Evolutionary conservation across 64 coral and sea anemone species (phyloP).

Genomic region (Pocillopora verrucosa): DNA sequence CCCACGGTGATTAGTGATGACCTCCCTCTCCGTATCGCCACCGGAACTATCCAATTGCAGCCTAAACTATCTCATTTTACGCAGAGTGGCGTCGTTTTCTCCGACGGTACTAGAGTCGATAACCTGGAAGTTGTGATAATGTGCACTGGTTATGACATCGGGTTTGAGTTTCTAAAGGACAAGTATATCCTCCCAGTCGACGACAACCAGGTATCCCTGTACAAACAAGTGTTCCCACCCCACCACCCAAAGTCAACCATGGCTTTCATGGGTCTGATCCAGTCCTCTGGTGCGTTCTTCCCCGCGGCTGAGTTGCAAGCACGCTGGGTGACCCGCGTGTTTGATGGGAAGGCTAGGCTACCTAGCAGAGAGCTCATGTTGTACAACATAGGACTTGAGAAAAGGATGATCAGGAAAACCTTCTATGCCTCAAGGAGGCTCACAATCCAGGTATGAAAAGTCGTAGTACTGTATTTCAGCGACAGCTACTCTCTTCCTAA

Average conservation of each 20-base stretch:
- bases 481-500: background rate
- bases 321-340: constrained; percentile 58
- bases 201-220: constrained; percentile 54
- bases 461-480: background rate
- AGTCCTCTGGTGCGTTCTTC: constrained; percentile 44
- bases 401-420: constrained; percentile 2
- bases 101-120: constrained; percentile 41
- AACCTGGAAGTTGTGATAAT: constrained; percentile 65
- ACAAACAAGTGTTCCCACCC: constrained; percentile 84
- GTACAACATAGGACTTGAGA: constrained; percentile 46
- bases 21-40: constrained; percentile 60
- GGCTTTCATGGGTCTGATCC: constrained; percentile 66
- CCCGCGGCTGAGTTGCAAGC: constrained; percentile 67
- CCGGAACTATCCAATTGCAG: constrained; percentile 59
- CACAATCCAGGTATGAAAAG: constrained; percentile 21
- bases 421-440: constrained; percentile 28
- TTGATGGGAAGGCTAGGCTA: constrained; percentile 61
- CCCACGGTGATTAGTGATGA: constrained; percentile 73
- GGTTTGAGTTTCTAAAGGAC: constrained; percentile 70
- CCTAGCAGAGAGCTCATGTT: constrained; percentile 50
- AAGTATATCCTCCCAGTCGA: constrained; percentile 37
- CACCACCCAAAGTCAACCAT: constrained; percentile 59
- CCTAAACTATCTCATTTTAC: constrained; percentile 57
- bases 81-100: constrained; percentile 39
- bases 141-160: constrained; percentile 73